Conservation (phyloP, 2,888 invertebrate species). For the Melanotus villosus region DNA sequence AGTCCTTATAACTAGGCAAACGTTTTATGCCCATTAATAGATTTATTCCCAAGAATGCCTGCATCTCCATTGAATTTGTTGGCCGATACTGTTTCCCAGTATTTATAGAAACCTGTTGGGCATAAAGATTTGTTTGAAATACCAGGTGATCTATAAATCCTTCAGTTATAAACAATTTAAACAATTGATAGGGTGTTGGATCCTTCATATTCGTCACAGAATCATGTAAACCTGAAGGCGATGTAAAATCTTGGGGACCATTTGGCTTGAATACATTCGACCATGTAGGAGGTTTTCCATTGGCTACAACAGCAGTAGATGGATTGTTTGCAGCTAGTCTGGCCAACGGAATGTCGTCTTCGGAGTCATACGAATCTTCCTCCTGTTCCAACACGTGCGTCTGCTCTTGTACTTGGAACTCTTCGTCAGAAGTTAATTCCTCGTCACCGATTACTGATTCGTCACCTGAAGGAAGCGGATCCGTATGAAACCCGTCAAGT, state of each 20-base stretch:
- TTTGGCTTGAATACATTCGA: not conserved
- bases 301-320: too few relatives aligned
- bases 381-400: not conserved
- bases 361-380: not conserved
- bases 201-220: not conserved
- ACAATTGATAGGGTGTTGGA: not conserved
- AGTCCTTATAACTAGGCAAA: not conserved
- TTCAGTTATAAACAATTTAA: not conserved
- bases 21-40: too few relatives aligned
- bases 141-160: not conserved
- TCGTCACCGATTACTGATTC: not conserved
- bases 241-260: not conserved
- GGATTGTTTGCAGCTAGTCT: not conserved
- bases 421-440: too few relatives aligned
- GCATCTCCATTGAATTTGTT: not conserved
- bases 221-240: not conserved
- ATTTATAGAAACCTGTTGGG: too few relatives aligned
- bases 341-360: not conserved
- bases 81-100: not conserved
- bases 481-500: not conserved
- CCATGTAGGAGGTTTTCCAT: not conserved
- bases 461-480: not conserved
- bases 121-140: conserved; percentile 16
- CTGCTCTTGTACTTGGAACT: too few relatives aligned
- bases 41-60: conserved; percentile 14